Base-by-base conservation (phyloP, 2,113 vertebrate species). In the Chloropsis cyanopogon region DNA sequence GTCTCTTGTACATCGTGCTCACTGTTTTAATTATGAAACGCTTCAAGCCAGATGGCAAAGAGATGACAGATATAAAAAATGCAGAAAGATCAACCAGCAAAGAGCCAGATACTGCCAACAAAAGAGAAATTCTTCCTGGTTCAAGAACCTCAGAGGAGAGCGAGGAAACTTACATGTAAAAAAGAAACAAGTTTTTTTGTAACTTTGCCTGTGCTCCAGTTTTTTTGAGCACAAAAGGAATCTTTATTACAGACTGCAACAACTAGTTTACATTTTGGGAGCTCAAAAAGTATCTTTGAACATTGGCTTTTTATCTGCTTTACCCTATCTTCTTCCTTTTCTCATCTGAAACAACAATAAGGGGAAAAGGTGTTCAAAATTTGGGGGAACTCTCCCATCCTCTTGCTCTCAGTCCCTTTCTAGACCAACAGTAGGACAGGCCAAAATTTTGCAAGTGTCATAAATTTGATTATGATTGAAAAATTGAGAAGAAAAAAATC, bases 101-200 rank as follows among this genome's bases (percentile, higher is more conserved):
- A 73, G 90, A 94, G 23, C 8, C 37, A 52, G 79, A 20, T n/a
- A 14, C 35, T 68, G 53, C 8, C 35, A 61, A 73, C 47, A 95
- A 92, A 73, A 96, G 76, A 59, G 94, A 92, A 16, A 75, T 86
- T 64, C 80, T 96, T 77, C 89, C 88, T 56, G 83, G 81, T 82
- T 33, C 57, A 78, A 95, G 72, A 75, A 82, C 24, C n/a, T 86
- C 91, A 86, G 79, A 82, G 21, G 94, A 89, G 7, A 69, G 54
- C n/a, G 93, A 95, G n/a, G 96, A 95, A 52, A 97, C 95, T 21
- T 21, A 3, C 4, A 96, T 97, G 90, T 97, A 23, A 95, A 60
- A 65, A 81, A 41, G 11, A 52, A 66, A 26, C 15, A 28, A 78
- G 15, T 7, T 15, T 10, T 86, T 94, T 56, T 44, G 19, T 61